phyloP scores from a whole-genome alignment of 2,888 invertebrate genomes.

The Rapana venosa region DNA sequence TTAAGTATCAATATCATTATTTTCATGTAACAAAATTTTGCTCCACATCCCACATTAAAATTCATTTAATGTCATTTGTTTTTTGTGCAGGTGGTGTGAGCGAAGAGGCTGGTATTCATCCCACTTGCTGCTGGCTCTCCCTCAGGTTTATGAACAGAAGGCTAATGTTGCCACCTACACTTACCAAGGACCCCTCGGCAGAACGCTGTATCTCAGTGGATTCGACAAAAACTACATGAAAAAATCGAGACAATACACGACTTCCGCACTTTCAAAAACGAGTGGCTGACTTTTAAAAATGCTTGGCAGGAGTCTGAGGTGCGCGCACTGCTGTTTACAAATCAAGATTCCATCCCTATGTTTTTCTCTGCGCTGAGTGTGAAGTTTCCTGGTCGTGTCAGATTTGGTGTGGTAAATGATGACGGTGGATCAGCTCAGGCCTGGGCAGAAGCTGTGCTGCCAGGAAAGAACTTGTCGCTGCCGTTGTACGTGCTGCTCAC shows the following conservation, averaged over 20 bases:
- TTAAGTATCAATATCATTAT: no score
- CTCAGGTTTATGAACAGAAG: constrained; percentile 79
- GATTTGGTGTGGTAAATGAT: constrained; percentile 77
- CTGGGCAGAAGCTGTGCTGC: constrained; percentile 51
- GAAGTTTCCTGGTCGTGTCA: constrained; percentile 80
- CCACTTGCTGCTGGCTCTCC: constrained; percentile 79
- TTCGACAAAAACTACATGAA: constrained; percentile 78
- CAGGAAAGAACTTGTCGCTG: constrained; percentile 51
- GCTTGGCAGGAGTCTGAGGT: constrained; percentile 66
- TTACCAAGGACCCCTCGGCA: constrained; percentile 74
- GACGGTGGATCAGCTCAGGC: constrained; percentile 53
- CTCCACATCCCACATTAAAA: no score
- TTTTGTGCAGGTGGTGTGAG: constrained; percentile 78
- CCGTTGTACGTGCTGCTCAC: constrained; percentile 79
- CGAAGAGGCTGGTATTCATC: constrained; percentile 79
- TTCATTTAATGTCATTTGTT: no score
- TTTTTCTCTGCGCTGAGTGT: constrained; percentile 81
- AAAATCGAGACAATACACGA: constrained; percentile 76
- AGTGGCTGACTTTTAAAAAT: constrained; percentile 74
- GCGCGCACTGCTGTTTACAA: constrained; percentile 79
- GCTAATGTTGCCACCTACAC: constrained; percentile 78
- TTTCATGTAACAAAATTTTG: background rate
- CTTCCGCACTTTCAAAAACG: constrained; percentile 69
- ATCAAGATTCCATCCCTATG: constrained; percentile 79
- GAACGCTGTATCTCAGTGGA: constrained; percentile 79